Conservation (phyloP, 2,797 vertebrate species). For the Telmatherina bonti region DNA sequence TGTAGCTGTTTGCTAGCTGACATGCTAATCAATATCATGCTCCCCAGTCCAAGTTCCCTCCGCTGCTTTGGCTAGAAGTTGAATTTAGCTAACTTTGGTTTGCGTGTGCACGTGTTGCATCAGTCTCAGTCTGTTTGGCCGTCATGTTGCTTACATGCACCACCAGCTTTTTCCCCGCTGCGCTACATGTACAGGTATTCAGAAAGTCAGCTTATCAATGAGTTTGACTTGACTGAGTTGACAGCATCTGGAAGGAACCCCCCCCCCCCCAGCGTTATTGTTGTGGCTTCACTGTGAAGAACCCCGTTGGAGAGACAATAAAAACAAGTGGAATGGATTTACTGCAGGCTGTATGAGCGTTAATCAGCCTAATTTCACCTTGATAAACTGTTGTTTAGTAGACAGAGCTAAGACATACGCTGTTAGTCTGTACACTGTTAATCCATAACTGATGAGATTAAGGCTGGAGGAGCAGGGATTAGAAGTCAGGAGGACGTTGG, state of each 20-base stretch:
- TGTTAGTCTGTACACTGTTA: slow-evolving; percentile 49
- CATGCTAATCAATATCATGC: too few relatives aligned
- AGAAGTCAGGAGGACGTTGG: slow-evolving; percentile 33
- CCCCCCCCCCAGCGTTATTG: background rate
- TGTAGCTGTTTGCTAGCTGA: too few relatives aligned
- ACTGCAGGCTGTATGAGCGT: background rate
- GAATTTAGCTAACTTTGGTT: too few relatives aligned
- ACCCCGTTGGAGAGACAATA: too few relatives aligned
- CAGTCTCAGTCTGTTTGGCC: background rate
- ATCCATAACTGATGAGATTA: slow-evolving; percentile 77
- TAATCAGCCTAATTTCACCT: background rate
- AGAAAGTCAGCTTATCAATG: background rate
- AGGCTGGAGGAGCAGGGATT: slow-evolving; percentile 59
- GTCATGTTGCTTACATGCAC: background rate
- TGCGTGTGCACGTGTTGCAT: background rate
- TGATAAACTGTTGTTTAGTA: background rate
- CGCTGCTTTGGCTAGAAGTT: too few relatives aligned
- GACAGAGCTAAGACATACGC: slow-evolving; percentile 8
- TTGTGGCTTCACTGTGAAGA: too few relatives aligned
- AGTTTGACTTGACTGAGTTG: background rate
- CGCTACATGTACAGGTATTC: background rate
- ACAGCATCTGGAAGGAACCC: background rate
- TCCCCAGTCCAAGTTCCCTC: too few relatives aligned
- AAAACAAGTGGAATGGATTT: too few relatives aligned
- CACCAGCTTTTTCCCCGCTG: too few relatives aligned